Conservation (phyloP, 2,113 vertebrate genomes). For the Dipodomys stephensi region DNA sequence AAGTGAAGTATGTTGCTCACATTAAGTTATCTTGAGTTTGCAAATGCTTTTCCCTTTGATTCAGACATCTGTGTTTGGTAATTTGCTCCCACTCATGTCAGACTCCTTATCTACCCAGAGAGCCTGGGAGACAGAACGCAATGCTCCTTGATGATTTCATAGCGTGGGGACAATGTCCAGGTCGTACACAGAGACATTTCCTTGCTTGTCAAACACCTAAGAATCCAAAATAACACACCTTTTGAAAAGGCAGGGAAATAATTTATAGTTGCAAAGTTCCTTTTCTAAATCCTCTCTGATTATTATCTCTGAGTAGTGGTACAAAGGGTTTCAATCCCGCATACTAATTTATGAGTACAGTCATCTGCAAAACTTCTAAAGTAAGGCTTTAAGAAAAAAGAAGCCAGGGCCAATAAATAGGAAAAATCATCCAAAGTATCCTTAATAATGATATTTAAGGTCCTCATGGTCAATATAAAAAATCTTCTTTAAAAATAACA, state of each 20-base stretch:
- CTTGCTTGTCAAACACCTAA: background rate
- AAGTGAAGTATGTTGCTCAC: background rate
- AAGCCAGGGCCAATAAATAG: background rate
- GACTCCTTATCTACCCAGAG: background rate
- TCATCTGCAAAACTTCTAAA: background rate
- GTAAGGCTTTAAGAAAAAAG: background rate
- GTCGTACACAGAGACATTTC: background rate
- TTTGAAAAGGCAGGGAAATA: background rate
- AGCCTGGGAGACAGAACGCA: background rate
- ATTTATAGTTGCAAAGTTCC: background rate
- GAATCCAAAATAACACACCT: background rate
- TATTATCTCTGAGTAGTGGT: no score
- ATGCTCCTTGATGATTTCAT: background rate
- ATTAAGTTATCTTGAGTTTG: conserved; percentile 14
- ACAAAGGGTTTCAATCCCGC: no score
- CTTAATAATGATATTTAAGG: background rate
- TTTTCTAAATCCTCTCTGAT: background rate
- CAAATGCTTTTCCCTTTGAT: conserved; percentile 29
- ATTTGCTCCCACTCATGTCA: background rate
- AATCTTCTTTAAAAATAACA: background rate
- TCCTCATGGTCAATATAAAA: background rate
- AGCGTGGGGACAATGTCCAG: background rate
- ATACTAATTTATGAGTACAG: no score
- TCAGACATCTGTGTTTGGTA: conserved; percentile 4
- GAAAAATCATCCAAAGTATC: background rate